Conservation (phyloP, 1,140 invertebrate species). For the Papilio helenus region DNA sequence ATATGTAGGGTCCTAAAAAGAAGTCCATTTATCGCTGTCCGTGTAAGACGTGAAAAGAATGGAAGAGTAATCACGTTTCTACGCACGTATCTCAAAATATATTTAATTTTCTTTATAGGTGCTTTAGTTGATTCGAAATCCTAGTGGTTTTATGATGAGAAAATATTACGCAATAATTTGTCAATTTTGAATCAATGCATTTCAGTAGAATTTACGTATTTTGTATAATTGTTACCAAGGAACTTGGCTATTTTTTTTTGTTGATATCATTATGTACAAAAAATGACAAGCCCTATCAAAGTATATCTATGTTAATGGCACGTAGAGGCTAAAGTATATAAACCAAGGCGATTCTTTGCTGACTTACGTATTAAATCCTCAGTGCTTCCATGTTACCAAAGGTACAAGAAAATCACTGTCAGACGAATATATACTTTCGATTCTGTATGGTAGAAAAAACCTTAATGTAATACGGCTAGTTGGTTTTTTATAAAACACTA, state of each 20-base stretch:
- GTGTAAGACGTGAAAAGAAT: conserved; percentile 15
- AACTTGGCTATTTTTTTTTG: too few species aligned
- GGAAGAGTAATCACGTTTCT: conserved; percentile 21
- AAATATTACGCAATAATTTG: neutral
- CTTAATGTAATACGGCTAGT: neutral
- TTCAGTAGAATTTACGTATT: too few species aligned
- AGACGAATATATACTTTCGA: neutral
- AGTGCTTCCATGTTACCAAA: neutral
- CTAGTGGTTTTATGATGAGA: neutral
- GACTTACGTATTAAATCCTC: neutral
- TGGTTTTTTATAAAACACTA: conserved; percentile 2
- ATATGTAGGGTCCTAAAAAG: neutral
- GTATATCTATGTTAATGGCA: neutral
- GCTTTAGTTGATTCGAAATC: neutral
- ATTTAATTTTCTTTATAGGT: neutral
- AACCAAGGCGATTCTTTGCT: neutral
- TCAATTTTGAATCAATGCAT: too few species aligned
- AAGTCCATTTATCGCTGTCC: conserved; percentile 1
- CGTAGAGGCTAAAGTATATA: neutral
- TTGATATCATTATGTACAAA: too few species aligned
- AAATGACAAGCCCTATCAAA: too few species aligned
- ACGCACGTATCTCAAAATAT: neutral
- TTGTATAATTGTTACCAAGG: too few species aligned
- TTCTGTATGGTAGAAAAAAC: neutral
- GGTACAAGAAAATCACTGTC: neutral